Evolutionary conservation across 2,113 vertebrate species (phyloP).

Genomic region (Diadophis punctatus): DNA sequence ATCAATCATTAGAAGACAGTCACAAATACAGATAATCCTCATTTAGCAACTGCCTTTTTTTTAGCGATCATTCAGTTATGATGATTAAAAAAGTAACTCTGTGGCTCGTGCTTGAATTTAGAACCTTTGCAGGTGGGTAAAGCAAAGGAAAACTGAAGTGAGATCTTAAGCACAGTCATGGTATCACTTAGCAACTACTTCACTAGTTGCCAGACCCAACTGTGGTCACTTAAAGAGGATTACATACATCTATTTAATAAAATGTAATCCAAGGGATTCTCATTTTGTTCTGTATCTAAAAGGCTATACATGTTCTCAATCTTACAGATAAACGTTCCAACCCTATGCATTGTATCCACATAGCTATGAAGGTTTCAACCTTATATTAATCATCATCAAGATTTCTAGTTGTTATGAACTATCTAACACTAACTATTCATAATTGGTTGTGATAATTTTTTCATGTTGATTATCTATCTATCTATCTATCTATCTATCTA

Average conservation of each 20-base stretch:
- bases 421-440: accelerated
- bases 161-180: not conserved
- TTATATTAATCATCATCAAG: not conserved
- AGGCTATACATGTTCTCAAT: not conserved
- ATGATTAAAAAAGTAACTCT: not conserved
- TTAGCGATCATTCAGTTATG: not conserved
- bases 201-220: not conserved
- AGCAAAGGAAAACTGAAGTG: not conserved
- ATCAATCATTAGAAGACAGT: not conserved
- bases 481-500: not conserved
- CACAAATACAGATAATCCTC: not conserved
- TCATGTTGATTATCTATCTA: not conserved
- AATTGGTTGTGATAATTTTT: not conserved
- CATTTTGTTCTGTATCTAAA: not conserved
- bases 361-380: not conserved
- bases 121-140: not conserved
- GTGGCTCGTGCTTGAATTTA: not conserved
- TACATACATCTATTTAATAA: not conserved
- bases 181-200: not conserved
- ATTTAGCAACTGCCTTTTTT: not conserved
- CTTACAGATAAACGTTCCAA: not conserved
- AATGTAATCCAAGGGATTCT: not conserved
- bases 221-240: not conserved
- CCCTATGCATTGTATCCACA: not conserved
- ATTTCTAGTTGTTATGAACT: not conserved